phyloP scores from a whole-genome alignment of 2,888 invertebrate species.

The Belgica antarctica region DNA sequence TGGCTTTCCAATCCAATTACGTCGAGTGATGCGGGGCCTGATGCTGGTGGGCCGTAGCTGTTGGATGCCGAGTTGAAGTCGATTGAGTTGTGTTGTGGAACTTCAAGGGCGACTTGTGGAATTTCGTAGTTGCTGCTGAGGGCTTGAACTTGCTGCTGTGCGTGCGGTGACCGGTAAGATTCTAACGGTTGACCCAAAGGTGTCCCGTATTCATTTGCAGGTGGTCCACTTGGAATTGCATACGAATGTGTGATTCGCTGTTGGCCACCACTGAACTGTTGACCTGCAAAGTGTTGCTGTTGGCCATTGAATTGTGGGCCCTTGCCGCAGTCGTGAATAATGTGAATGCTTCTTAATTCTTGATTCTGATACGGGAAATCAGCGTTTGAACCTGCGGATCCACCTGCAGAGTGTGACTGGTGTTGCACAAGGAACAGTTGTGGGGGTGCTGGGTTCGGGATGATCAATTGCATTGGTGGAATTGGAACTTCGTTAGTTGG shows the following conservation, averaged over 20 bases:
- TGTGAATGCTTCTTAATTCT: slow-evolving; percentile 14
- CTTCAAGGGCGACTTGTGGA: slow-evolving; percentile 37
- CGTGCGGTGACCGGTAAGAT: neutral
- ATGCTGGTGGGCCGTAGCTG: slow-evolving; percentile 45
- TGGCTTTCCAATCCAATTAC: slow-evolving; percentile 6
- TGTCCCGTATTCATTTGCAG: slow-evolving; percentile 19
- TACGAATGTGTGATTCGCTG: slow-evolving; percentile 46
- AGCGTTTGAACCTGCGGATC: neutral
- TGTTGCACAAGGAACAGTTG: slow-evolving; percentile 50
- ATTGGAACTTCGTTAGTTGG: slow-evolving; percentile 58
- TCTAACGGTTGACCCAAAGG: neutral
- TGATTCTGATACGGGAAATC: slow-evolving; percentile 47
- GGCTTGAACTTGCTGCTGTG: neutral
- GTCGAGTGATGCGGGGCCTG: slow-evolving; percentile 46
- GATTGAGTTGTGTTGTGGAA: slow-evolving; percentile 37
- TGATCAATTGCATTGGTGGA: slow-evolving; percentile 41
- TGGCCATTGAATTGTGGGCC: slow-evolving; percentile 8
- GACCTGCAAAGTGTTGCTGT: no score
- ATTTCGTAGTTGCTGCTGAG: neutral
- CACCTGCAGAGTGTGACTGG: slow-evolving; percentile 45
- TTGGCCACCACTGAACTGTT: no score
- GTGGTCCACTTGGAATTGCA: slow-evolving; percentile 49
- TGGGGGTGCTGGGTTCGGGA: slow-evolving; percentile 43
- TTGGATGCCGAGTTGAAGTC: slow-evolving; percentile 42
- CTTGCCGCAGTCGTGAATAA: slow-evolving; percentile 40